A percentile compares a stretch with the other conserved stretches of the same genome.
phyloP scores from a whole-genome alignment of 2,888 invertebrate species.

The Matsumyia berberina region DNA sequence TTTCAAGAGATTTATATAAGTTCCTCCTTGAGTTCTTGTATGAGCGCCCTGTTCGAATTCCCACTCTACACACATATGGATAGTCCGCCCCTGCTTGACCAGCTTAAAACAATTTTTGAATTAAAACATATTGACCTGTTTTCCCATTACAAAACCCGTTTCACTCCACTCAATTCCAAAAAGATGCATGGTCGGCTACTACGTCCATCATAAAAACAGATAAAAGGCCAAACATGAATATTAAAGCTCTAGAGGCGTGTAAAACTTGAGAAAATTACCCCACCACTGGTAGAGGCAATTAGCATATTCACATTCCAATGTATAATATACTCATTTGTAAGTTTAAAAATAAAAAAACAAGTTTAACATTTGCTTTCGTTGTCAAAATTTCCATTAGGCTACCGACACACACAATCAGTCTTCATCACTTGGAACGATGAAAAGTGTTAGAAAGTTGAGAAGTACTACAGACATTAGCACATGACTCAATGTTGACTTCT shows the following conservation, averaged over 20 bases:
- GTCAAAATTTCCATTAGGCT: conserved; percentile 22
- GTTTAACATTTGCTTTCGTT: conserved; percentile 20
- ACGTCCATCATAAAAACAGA: neutral
- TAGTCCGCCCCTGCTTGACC: no score
- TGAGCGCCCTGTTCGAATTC: no score
- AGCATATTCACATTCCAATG: conserved; percentile 2
- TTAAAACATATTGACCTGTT: no score
- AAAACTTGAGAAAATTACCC: neutral
- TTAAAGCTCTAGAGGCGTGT: neutral
- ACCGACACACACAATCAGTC: neutral
- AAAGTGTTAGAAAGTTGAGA: conserved; percentile 47
- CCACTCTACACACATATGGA: no score
- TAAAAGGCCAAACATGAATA: neutral
- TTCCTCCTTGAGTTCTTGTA: no score
- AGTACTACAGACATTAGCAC: conserved; percentile 22
- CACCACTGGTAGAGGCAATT: neutral
- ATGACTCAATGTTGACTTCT: conserved; percentile 23
- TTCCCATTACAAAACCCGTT: neutral
- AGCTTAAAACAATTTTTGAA: no score
- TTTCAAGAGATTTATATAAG: no score
- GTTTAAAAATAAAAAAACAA: conserved; percentile 5
- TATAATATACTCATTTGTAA: neutral
- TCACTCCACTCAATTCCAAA: neutral
- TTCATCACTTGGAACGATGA: neutral
- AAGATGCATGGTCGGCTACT: neutral